Evolutionary conservation across 2,888 invertebrate species (phyloP), one percentile per base, ranked within the genome.

Genomic region (Plebejus melissa): DNA sequence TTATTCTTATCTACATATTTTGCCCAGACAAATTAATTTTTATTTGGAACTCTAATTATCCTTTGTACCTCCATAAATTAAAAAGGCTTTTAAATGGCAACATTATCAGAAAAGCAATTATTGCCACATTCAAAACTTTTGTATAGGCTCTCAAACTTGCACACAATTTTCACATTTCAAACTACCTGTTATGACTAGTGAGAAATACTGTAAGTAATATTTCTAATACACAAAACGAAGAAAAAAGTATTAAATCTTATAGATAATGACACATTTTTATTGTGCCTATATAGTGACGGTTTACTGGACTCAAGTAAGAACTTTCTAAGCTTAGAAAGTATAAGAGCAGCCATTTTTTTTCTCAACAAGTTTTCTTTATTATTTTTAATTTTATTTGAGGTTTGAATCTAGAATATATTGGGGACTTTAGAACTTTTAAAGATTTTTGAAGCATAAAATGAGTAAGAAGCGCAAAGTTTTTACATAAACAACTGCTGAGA

Each of bases 221-320:
- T 71, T 71, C 50, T 46, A 46, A 71, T 22, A 9, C n/a, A 38
- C 38, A n/a, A 22, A 70, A 70, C 11, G n/a, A 38, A n/a, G n/a
- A 41, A 41, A 6, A 41, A 41, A 2, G 7, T 36, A 41, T 22
- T n/a, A 69, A 38, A 9, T 36, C 41, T 38, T n/a, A 22, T 16
- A 69, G n/a, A 22, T 74, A 16, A 46, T 74, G 65, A 71, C 54
- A 77, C 58, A 57, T 76, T 74, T 58, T 58, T 58, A 65, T 74
- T 70, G 69, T 75, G 72, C 54, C 54, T 32, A 71, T 74, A 77
- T 28, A 60, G 58, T 60, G 58, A 60, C 9, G 9, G 60, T 28
- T 28, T 60, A 28, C 28, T 60, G 28, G 28, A 28, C 60, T 60
- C 60, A 9, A 60, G 60, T 60, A 60, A 60, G 6, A 60, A 28